These are phyloP conservation scores for Lymantria dispar DNA, from an alignment of 2,888 invertebrate genomes.

Conservation along the genomic window DNA sequence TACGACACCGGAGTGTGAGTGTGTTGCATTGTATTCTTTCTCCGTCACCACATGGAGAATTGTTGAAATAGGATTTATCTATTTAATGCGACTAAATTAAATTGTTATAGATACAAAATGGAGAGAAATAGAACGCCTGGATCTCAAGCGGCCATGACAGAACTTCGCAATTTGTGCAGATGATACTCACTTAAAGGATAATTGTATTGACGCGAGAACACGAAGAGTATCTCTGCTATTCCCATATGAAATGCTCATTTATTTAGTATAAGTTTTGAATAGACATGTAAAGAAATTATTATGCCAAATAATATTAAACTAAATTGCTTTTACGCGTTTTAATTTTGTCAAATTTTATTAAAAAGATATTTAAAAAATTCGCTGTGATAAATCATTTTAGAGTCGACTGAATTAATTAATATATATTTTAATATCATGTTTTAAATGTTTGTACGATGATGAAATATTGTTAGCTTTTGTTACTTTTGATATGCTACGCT, in stretches of 20 bases:
- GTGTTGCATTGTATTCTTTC: no score
- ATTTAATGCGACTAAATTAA: no score
- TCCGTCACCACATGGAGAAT: no score
- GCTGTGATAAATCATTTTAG: slow-evolving; percentile 65
- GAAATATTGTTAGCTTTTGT: background rate
- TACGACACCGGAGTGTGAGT: no score
- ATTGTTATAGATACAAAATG: slow-evolving; percentile 58
- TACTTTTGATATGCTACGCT: background rate
- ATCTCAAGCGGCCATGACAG: slow-evolving; percentile 67
- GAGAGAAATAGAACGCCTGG: slow-evolving; percentile 66
- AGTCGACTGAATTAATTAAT: slow-evolving; percentile 55
- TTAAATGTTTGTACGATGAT: slow-evolving; percentile 11
- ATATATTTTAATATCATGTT: slow-evolving; percentile 57
- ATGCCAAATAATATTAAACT: slow-evolving; percentile 27
- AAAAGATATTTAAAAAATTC: slow-evolving; percentile 22
- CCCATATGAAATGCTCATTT: slow-evolving; percentile 24
- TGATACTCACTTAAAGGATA: slow-evolving; percentile 46
- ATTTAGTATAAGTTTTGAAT: no score
- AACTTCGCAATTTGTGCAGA: slow-evolving; percentile 63
- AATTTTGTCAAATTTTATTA: slow-evolving; percentile 31
- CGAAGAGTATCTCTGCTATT: background rate
- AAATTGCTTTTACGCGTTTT: slow-evolving; percentile 27
- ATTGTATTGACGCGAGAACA: background rate
- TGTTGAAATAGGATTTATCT: no score
- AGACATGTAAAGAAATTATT: background rate